Evolutionary conservation across 2,888 invertebrate genomes (phyloP).

Genomic region (Julus scandinavius): DNA sequence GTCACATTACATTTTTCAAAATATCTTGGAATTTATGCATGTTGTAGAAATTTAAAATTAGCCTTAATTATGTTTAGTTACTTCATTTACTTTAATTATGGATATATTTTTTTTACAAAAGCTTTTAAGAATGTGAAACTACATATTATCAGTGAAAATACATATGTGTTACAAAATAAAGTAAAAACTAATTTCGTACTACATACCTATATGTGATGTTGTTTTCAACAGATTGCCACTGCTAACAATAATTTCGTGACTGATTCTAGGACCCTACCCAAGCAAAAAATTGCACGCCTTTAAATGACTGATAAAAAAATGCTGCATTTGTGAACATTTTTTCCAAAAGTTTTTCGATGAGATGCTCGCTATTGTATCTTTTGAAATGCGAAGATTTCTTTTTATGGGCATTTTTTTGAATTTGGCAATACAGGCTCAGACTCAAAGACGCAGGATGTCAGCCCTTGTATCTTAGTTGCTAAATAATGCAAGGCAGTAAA

Average conservation of each 20-base stretch:
- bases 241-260: not conserved
- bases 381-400: not conserved
- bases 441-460: not conserved
- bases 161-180: no score
- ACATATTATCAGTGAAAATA: no score
- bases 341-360: not conserved
- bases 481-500: constrained; percentile 30
- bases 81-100: no score
- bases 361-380: not conserved
- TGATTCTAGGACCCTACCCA: not conserved
- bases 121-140: no score
- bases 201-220: no score
- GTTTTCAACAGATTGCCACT: no score
- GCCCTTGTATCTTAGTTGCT: constrained; percentile 26
- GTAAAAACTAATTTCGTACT: no score
- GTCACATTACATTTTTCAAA: no score
- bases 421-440: not conserved
- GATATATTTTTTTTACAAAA: no score
- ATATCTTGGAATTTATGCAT: no score
- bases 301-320: not conserved
- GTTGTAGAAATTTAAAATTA: no score
- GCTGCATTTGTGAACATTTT: not conserved
- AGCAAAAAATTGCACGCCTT: not conserved
- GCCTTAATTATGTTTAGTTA: no score
- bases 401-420: not conserved